These are phyloP conservation scores for Intoshia linei DNA, from an alignment of 1,140 invertebrate species.

Conservation along the genomic window DNA sequence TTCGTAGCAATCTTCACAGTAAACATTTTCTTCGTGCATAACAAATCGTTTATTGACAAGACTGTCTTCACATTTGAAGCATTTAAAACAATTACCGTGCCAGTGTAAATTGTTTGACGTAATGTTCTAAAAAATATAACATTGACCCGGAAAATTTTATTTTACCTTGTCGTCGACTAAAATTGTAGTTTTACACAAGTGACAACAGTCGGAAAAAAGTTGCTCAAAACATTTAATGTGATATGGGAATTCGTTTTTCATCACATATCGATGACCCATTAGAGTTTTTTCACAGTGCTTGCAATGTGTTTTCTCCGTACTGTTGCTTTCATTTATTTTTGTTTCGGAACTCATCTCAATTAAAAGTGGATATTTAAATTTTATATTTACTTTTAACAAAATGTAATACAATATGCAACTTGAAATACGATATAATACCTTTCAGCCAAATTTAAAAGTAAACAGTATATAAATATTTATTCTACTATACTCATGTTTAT, in stretches of 20 bases:
- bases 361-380: too few species aligned
- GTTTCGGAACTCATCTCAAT: too few species aligned
- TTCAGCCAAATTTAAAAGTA: too few species aligned
- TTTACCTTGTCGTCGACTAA: constrained; percentile 93
- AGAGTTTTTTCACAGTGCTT: constrained; percentile 30
- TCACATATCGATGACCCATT: constrained; percentile 77
- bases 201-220: constrained; percentile 83
- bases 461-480: too few species aligned
- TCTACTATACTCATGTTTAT: too few species aligned
- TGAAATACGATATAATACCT: too few species aligned
- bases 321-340: too few species aligned
- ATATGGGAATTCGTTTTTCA: constrained; percentile 86
- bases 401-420: too few species aligned
- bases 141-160: constrained; percentile 2
- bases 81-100: constrained; percentile 88
- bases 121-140: constrained; percentile 43
- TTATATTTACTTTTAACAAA: too few species aligned
- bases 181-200: constrained; percentile 84
- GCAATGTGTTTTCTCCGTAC: too few species aligned
- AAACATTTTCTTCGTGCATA: constrained; percentile 65
- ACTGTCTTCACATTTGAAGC: constrained; percentile 74
- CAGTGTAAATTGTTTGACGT: constrained; percentile 93
- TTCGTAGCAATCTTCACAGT: constrained; percentile 94
- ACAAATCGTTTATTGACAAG: constrained; percentile 97
- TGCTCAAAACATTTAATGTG: constrained; percentile 98